Base-by-base conservation (phyloP, 2,888 invertebrate species). In the Cryptosula pallasiana region DNA sequence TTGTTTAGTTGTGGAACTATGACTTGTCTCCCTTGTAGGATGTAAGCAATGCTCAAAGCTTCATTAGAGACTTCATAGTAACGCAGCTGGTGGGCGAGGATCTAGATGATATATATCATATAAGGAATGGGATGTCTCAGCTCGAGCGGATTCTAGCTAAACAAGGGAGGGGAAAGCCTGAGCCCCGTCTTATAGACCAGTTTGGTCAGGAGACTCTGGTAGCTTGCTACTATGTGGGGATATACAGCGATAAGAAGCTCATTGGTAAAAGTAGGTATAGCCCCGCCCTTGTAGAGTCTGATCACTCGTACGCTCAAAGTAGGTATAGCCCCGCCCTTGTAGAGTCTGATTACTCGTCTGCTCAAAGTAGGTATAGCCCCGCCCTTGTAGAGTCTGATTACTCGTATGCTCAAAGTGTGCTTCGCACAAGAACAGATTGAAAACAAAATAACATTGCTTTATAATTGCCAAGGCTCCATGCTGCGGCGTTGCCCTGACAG, bases 221-320 rank as follows among this genome's bases (percentile, higher is more conserved):
- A 36, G 90, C 95, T 0, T 90, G 91, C 72, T 96, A 91, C 83
- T 89, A 92, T 81, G 91, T 98, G 13, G 98, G 93, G 0, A 86
- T 99, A 16, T 99, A 96, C 84, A 88, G 89, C 5, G 89, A 94
- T 78, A 91, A 91, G 84, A 85, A 90, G 81, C 88, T 93, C 78
- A 86, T 95, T 72, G 93, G 95, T 69, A 88, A 90, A 84, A 92
- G 95, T 94, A 86, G n/a, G n/a, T n/a, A n/a, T n/a, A n/a, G n/a
- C n/a, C n/a, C n/a, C n/a, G n/a, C n/a, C n/a, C n/a, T n/a, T n/a
- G n/a, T n/a, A n/a, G n/a, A n/a, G n/a, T n/a, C n/a, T n/a, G n/a
- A n/a, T n/a, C n/a, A n/a, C n/a, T n/a, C n/a, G n/a, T n/a, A n/a
- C n/a, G n/a, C n/a, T n/a, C n/a, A n/a, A n/a, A n/a, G n/a, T n/a